Evolutionary conservation across 2,797 vertebrate species (phyloP).

Genomic region (Hylomyscus alleni): DNA sequence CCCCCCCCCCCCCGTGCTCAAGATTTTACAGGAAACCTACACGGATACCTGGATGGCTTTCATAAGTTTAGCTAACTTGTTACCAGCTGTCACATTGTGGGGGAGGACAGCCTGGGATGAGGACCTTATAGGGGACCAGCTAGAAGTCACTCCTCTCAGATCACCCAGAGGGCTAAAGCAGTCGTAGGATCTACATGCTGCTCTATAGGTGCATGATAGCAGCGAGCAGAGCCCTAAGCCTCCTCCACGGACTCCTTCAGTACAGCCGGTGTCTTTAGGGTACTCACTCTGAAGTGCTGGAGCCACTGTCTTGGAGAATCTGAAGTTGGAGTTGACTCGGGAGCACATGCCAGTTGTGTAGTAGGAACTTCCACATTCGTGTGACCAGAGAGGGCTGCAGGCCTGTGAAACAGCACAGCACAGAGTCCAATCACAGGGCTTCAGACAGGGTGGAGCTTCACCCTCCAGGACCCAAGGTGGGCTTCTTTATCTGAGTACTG

Average conservation of each 20-base stretch:
- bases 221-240: background rate
- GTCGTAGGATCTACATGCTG: too few species aligned
- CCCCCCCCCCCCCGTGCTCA: background rate
- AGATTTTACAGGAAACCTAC: background rate
- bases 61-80: background rate
- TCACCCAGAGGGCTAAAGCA: background rate
- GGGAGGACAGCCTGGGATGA: background rate
- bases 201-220: background rate
- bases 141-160: background rate
- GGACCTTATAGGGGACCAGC: background rate
- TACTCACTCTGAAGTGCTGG: slow-evolving; percentile 96
- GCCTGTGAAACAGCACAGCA: slow-evolving; percentile 90
- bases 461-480: background rate
- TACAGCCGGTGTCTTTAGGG: accelerated
- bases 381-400: slow-evolving; percentile 98
- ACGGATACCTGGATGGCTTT: background rate
- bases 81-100: background rate
- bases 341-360: slow-evolving; percentile 99
- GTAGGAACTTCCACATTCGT: slow-evolving; percentile 99
- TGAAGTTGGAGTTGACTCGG: slow-evolving; percentile 96
- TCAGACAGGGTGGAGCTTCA: background rate
- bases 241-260: background rate
- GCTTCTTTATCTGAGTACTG: background rate
- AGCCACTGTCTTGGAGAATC: slow-evolving; percentile 97
- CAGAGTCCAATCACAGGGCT: background rate